Percentiles rank a stretch among this genome's conserved stretches.
phyloP scores from a whole-genome alignment of 2,113 vertebrate genomes.

The Xenopus tropicalis region DNA sequence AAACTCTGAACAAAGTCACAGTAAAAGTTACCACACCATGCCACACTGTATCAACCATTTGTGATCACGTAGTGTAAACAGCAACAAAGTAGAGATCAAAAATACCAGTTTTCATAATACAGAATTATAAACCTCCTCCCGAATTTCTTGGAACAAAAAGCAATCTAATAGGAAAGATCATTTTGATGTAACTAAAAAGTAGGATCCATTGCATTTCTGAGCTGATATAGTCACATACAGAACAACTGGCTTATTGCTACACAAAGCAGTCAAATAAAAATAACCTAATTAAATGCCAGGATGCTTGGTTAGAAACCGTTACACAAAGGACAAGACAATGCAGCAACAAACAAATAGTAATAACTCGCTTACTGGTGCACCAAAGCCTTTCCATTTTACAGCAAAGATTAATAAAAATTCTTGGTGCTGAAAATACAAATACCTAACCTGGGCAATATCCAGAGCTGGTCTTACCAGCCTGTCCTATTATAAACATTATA shows the following conservation, averaged over 20 bases:
- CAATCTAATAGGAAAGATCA: too few species aligned
- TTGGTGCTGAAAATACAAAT: too few species aligned
- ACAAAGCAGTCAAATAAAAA: background rate
- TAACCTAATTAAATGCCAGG: background rate
- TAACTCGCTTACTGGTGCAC: too few species aligned
- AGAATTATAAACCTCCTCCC: too few species aligned
- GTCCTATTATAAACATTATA: too few species aligned
- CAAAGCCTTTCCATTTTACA: too few species aligned
- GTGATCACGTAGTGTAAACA: background rate
- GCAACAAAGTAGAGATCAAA: background rate
- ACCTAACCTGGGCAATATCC: too few species aligned
- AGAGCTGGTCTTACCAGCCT: too few species aligned
- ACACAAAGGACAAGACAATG: too few species aligned
- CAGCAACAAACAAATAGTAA: too few species aligned
- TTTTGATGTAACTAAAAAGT: background rate
- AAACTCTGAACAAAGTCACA: conserved; percentile 25
- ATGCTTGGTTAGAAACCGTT: background rate
- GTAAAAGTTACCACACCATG: conserved; percentile 25
- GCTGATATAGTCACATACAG: background rate
- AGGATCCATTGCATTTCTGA: background rate
- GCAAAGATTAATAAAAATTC: too few species aligned
- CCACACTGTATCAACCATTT: conserved; percentile 22
- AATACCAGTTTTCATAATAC: background rate
- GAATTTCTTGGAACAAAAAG: too few species aligned
- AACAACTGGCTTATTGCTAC: background rate